phyloP scores from a whole-genome alignment of 2,888 invertebrate species.

The Yponomeuta evonymella region DNA sequence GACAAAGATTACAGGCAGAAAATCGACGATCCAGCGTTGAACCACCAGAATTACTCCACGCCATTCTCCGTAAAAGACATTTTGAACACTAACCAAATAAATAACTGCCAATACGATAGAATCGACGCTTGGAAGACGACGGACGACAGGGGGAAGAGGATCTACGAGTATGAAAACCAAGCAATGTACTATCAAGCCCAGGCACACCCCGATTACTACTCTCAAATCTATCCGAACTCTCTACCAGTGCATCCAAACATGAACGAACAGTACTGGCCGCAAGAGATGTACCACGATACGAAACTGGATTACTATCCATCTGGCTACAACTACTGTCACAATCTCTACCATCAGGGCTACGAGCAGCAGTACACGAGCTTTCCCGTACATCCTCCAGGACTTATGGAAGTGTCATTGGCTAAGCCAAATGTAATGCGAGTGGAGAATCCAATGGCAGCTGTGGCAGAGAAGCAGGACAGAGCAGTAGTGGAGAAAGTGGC shows the following conservation, averaged over 20 bases:
- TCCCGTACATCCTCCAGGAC: background rate
- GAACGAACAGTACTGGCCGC: constrained; percentile 53
- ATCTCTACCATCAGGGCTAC: constrained; percentile 53
- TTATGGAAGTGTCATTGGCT: constrained; percentile 27
- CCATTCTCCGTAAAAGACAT: constrained; percentile 69
- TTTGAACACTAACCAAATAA: constrained; percentile 52
- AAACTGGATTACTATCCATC: constrained; percentile 60
- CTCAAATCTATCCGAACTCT: constrained; percentile 45
- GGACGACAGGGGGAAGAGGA: constrained; percentile 41
- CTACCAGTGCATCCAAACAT: constrained; percentile 31
- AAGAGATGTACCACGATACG: constrained; percentile 51
- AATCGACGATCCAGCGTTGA: constrained; percentile 50
- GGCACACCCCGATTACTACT: constrained; percentile 50
- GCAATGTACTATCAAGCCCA: constrained; percentile 41
- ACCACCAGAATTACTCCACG: constrained; percentile 42
- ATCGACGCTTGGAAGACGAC: constrained; percentile 51
- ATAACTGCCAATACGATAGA: constrained; percentile 47
- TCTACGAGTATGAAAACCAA: constrained; percentile 42
- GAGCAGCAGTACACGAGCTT: constrained; percentile 36
- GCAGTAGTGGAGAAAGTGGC: background rate
- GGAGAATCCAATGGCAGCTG: background rate
- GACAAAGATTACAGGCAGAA: constrained; percentile 29
- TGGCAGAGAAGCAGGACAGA: background rate
- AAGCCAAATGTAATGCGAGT: constrained; percentile 10
- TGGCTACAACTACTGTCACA: constrained; percentile 58